Evolutionary conservation across 2,113 vertebrate species (phyloP), one percentile per base, ranked within the genome.

Genomic region (Cromileptes altivelis): DNA sequence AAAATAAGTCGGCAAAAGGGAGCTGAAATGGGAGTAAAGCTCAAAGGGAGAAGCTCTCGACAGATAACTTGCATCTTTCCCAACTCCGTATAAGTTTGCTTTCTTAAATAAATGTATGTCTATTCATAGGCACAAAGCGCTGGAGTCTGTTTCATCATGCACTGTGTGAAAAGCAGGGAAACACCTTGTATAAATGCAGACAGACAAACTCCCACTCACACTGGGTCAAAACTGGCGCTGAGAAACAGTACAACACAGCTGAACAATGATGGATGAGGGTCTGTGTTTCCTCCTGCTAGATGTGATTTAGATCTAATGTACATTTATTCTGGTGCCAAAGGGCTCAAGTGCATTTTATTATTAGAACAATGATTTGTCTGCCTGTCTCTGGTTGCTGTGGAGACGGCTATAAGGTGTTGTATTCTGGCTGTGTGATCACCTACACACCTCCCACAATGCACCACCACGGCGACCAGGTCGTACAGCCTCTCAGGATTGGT

Each of bases 401-500:
- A 64, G 45, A 75, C 12, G 0, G 19, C 25, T 27, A 53, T 5
- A 71, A 37, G 45, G 27, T 53, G 60, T 42, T 33, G 42, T 8
- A 27, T 42, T 75, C 55, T 15, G 0, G 52, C 37, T 52, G 19
- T 40, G 40, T 12, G 49, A 71, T 70, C 19, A 25, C 25, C 70
- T 77, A 93, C 91, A 64, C 81, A 98, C 98, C 98, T 99, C 90
- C 98, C 98, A 82, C 98, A 99, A 94, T 99, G 98, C 79, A 99
- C 97, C 4, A 99, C 98, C 58, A 99, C 98, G 0, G 98, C 98
- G 0, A 99, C 98, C 85, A 99, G 91, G 94, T 99, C 98, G 0
- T 99, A 99, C 92, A 99, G 97, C 90, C 97, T 96, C 92, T 99
- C 98, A 0, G 98, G 92, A 91, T 99, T 99, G 89, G 98, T 96